phyloP scores from a whole-genome alignment of 2,888 invertebrate species.

The Hydropsyche betteni region DNA sequence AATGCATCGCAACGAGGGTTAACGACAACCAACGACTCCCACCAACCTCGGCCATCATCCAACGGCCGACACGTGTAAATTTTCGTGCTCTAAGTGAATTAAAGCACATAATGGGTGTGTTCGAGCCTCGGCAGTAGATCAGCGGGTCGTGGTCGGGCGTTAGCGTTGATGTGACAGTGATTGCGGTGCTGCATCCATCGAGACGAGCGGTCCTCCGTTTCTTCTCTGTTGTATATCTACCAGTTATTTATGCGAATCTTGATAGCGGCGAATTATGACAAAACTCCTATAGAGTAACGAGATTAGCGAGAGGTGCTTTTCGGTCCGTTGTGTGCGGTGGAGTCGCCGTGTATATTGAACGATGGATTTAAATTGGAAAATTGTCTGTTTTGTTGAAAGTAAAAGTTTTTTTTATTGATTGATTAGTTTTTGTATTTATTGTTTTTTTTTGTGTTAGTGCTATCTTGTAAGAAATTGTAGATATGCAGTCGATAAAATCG shows the following conservation, averaged over 20 bases:
- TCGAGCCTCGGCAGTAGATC: conserved; percentile 11
- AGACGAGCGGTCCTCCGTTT: conserved; percentile 23
- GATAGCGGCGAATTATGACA: conserved; percentile 47
- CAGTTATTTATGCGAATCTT: conserved; percentile 45
- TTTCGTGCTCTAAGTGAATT: conserved; percentile 11
- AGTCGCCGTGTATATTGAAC: not conserved
- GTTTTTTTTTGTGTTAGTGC: no score
- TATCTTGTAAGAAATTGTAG: no score
- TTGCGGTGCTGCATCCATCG: conserved; percentile 37
- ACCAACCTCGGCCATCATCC: no score
- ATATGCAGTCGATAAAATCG: no score
- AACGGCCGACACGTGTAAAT: no score
- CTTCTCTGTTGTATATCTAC: conserved; percentile 6
- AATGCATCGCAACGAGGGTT: no score
- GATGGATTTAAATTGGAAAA: no score
- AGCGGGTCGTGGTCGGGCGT: conserved; percentile 41
- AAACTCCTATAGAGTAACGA: conserved; percentile 41
- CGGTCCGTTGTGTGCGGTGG: conserved; percentile 11
- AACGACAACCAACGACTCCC: no score
- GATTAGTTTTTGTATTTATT: no score
- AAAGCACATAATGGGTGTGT: conserved; percentile 30
- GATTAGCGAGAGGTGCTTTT: conserved; percentile 34
- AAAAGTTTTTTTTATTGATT: no score
- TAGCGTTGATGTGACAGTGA: conserved; percentile 43
- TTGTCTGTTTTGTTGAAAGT: no score